Conservation (phyloP, 2,888 invertebrate species). For the Trissolcus brochymenae region DNA sequence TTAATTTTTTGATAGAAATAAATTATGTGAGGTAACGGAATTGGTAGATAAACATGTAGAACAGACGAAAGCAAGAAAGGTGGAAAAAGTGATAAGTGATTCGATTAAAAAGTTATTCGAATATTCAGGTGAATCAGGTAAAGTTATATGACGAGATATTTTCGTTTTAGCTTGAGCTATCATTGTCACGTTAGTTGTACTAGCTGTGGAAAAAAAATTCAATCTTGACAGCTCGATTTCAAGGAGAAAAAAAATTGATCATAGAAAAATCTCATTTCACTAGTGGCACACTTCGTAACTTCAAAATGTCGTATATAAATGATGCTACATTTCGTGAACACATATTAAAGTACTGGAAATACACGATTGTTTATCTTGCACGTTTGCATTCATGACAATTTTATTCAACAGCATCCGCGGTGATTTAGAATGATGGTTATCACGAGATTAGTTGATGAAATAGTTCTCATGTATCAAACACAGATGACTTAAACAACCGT, state of each 20-base stretch:
- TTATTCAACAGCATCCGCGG: too few species aligned
- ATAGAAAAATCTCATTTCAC: too few species aligned
- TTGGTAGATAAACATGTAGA: slow-evolving; percentile 27
- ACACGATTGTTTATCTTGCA: not conserved
- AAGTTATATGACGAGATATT: slow-evolving; percentile 9
- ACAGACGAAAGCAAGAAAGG: slow-evolving; percentile 15
- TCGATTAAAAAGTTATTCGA: slow-evolving; percentile 20
- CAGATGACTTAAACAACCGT: too few species aligned
- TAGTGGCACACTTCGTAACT: too few species aligned
- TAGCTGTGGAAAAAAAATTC: not conserved
- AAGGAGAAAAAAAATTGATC: too few species aligned
- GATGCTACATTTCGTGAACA: not conserved
- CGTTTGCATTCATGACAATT: too few species aligned
- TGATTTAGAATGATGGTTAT: too few species aligned
- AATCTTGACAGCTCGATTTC: not conserved
- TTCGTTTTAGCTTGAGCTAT: not conserved
- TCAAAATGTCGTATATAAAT: too few species aligned
- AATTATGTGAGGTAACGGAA: slow-evolving; percentile 21
- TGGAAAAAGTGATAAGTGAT: slow-evolving; percentile 24
- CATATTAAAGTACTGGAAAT: not conserved
- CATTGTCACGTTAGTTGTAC: not conserved
- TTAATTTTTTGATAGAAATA: slow-evolving; percentile 20
- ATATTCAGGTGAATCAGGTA: slow-evolving; percentile 17
- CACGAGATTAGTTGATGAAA: too few species aligned
- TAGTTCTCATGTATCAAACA: too few species aligned